These are phyloP conservation scores for Drosophila demipolita DNA, from an alignment of 2,888 invertebrate species.

Conservation along the genomic window DNA sequence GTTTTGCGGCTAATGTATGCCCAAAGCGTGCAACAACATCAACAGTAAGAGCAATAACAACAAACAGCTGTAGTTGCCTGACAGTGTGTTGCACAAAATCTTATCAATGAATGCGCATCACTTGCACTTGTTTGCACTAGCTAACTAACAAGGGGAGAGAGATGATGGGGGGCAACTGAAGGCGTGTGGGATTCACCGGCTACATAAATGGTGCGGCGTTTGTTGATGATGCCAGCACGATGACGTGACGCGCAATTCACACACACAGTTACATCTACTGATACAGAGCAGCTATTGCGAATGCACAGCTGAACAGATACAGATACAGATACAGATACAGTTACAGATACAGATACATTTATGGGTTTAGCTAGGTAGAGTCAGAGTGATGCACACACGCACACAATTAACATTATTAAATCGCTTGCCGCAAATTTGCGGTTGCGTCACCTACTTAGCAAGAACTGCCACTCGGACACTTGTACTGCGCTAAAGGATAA, in stretches of 20 bases:
- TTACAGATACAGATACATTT: conserved; percentile 44
- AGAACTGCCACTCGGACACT: conserved; percentile 33
- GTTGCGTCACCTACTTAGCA: conserved; percentile 81
- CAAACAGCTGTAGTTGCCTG: conserved; percentile 20
- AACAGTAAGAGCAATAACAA: conserved; percentile 19
- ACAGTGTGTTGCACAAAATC: conserved; percentile 69
- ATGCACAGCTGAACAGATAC: conserved; percentile 21
- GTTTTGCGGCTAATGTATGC: conserved; percentile 70
- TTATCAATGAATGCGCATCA: conserved; percentile 80
- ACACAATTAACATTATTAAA: conserved; percentile 73
- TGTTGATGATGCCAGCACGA: conserved; percentile 38
- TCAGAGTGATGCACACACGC: conserved; percentile 44
- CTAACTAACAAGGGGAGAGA: conserved; percentile 30
- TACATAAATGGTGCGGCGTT: conserved; percentile 69
- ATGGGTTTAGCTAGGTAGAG: conserved; percentile 31
- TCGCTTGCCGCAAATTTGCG: conserved; percentile 78
- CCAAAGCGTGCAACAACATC: conserved; percentile 56
- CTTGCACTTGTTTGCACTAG: conserved; percentile 78
- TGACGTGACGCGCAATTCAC: conserved; percentile 64
- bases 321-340: neutral
- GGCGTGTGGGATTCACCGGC: conserved; percentile 55
- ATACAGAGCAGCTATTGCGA: conserved; percentile 4
- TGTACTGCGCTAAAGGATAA: conserved; percentile 56
- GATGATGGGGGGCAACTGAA: neutral
- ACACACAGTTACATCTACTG: conserved; percentile 9